phyloP scores from a whole-genome alignment of 92 coral and sea anemone genomes.

The Phenganax subtilis region DNA sequence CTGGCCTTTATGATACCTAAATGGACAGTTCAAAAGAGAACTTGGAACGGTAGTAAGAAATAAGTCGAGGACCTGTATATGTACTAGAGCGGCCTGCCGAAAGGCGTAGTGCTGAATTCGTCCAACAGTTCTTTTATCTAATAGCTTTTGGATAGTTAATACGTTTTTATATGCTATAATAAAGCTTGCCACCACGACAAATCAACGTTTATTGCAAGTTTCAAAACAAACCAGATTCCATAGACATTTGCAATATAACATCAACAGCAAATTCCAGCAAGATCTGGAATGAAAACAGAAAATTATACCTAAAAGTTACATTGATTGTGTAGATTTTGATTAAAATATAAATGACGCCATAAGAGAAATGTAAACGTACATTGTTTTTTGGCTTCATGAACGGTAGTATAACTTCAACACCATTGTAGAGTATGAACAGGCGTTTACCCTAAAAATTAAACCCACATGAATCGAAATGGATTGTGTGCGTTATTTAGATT shows the following conservation, averaged over 20 bases:
- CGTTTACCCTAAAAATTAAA: conserved; percentile 68
- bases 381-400: conserved; percentile 87
- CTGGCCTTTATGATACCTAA: too few relatives aligned
- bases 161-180: too few relatives aligned
- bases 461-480: background rate
- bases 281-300: conserved; percentile 50
- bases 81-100: too few relatives aligned
- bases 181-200: too few relatives aligned
- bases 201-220: too few relatives aligned
- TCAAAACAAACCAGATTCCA: conserved; percentile 85
- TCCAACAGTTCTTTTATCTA: too few relatives aligned
- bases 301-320: background rate
- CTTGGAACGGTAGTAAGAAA: too few relatives aligned
- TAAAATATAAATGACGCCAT: background rate
- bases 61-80: too few relatives aligned
- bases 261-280: conserved; percentile 79
- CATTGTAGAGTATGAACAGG: conserved; percentile 81
- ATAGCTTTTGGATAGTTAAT: too few relatives aligned
- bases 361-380: conserved; percentile 46
- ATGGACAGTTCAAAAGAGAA: too few relatives aligned
- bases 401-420: conserved; percentile 68
- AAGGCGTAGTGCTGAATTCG: too few relatives aligned
- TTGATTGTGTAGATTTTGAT: too few relatives aligned
- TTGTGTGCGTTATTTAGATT: background rate
- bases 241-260: conserved; percentile 88